Conservation (phyloP, 2,113 vertebrate genomes). For the Leuciscus idus region DNA sequence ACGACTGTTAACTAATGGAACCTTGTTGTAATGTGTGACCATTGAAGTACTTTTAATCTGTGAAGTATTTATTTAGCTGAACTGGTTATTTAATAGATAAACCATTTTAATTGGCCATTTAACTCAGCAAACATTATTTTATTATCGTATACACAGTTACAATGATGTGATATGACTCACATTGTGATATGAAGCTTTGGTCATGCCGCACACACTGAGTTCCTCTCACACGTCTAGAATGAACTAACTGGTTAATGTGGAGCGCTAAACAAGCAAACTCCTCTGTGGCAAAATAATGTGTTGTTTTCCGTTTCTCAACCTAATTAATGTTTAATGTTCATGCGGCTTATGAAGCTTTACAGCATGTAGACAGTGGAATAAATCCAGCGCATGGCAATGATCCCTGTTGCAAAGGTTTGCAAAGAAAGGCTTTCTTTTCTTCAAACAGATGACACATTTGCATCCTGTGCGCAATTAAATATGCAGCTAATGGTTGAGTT, state of each 20-base stretch:
- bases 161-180: background rate
- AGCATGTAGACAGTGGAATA: background rate
- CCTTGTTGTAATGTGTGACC: too few species aligned
- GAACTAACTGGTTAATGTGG: constrained; percentile 69
- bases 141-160: background rate
- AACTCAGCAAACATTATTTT: background rate
- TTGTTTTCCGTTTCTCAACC: background rate
- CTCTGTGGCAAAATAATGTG: background rate
- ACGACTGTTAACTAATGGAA: too few species aligned
- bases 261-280: constrained; percentile 6
- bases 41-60: background rate
- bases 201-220: background rate
- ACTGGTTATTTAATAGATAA: background rate
- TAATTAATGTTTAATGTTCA: constrained; percentile 9
- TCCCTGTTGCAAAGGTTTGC: constrained; percentile 57
- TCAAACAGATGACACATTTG: constrained; percentile 62
- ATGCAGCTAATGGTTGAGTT: constrained; percentile 27
- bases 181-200: background rate
- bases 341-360: background rate
- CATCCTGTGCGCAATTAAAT: constrained; percentile 23
- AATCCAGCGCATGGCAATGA: constrained; percentile 56
- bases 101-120: background rate
- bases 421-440: constrained; percentile 11
- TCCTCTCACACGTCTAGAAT: background rate
- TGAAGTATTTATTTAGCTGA: background rate